Conservation (phyloP, 2,888 invertebrate species). For the Eupeodes latifasciatus region DNA sequence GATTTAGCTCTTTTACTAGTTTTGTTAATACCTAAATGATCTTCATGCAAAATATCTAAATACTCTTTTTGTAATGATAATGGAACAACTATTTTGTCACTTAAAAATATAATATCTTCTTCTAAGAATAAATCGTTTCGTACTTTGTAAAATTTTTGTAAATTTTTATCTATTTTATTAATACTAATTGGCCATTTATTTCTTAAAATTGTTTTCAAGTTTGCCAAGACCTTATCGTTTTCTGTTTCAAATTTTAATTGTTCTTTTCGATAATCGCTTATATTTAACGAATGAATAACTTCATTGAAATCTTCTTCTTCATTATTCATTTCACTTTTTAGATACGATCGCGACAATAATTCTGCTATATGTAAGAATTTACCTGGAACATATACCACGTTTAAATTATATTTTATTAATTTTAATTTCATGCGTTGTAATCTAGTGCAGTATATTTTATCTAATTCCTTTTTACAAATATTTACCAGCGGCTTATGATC, state of each 20-base stretch:
- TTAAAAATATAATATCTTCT: conserved; percentile 43
- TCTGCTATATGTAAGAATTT: conserved; percentile 17
- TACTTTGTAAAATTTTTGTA: conserved; percentile 72
- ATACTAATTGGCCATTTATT: neutral
- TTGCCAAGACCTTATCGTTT: no score
- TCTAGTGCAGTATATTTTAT: no score
- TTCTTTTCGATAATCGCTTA: conserved; percentile 25
- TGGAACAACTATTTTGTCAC: conserved; percentile 76
- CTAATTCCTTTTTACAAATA: no score
- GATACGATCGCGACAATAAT: conserved; percentile 8
- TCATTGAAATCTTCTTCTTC: no score
- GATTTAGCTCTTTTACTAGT: conserved; percentile 70
- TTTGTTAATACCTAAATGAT: conserved; percentile 76
- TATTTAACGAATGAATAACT: conserved; percentile 18
- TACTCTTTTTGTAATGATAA: conserved; percentile 70
- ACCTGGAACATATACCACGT: no score
- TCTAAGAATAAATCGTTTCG: conserved; percentile 69
- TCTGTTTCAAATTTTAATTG: no score
- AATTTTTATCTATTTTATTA: conserved; percentile 37
- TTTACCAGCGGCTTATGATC: no score
- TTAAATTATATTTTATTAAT: no score
- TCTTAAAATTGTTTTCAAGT: no score
- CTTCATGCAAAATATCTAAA: conserved; percentile 74
- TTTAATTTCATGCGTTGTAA: no score
- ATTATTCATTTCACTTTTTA: no score